Percentiles rank a stretch among this genome's conserved stretches.
phyloP scores from a whole-genome alignment of 2,797 vertebrate genomes.

The Gymnoscopelus microlampas region DNA sequence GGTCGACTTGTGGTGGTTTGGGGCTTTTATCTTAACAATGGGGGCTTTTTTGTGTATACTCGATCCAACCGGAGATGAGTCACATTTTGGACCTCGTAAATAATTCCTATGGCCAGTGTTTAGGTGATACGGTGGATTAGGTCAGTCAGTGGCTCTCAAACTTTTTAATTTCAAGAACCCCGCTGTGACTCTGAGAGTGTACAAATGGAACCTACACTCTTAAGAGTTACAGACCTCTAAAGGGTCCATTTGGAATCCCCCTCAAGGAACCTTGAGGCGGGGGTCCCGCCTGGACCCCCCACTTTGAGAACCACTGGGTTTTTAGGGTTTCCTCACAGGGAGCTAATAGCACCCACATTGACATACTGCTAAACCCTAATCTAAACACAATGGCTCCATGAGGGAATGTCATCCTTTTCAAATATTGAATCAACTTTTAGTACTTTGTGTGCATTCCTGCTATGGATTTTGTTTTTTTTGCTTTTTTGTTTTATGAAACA shows the following conservation, averaged over 20 bases:
- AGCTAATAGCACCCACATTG: slow-evolving; percentile 71
- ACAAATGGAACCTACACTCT: too few relatives aligned
- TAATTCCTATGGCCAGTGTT: slow-evolving; percentile 74
- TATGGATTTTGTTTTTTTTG: slow-evolving; percentile 46
- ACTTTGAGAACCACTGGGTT: too few relatives aligned
- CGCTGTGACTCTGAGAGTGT: too few relatives aligned
- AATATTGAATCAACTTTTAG: slow-evolving; percentile 75
- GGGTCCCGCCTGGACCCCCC: too few relatives aligned
- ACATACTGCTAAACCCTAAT: slow-evolving; percentile 85
- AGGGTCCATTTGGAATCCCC: too few relatives aligned
- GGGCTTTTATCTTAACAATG: slow-evolving; percentile 90
- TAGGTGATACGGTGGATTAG: slow-evolving; percentile 64
- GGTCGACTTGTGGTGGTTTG: slow-evolving; percentile 90
- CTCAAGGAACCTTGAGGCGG: too few relatives aligned
- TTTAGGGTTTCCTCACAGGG: slow-evolving; percentile 77
- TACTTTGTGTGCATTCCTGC: slow-evolving; percentile 73
- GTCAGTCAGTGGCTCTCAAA: too few relatives aligned
- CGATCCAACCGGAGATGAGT: slow-evolving; percentile 86
- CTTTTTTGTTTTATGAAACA: slow-evolving; percentile 88
- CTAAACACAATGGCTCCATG: slow-evolving; percentile 69
- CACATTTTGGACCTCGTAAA: slow-evolving; percentile 74
- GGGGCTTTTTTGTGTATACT: slow-evolving; percentile 84
- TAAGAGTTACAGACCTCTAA: too few relatives aligned
- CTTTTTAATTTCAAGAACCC: too few relatives aligned
- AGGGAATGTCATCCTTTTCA: slow-evolving; percentile 61